A percentile compares a stretch with the other conserved stretches of the same genome.
Conservation (phyloP, 2,797 vertebrate genomes). For the Gadopsis marmoratus region DNA sequence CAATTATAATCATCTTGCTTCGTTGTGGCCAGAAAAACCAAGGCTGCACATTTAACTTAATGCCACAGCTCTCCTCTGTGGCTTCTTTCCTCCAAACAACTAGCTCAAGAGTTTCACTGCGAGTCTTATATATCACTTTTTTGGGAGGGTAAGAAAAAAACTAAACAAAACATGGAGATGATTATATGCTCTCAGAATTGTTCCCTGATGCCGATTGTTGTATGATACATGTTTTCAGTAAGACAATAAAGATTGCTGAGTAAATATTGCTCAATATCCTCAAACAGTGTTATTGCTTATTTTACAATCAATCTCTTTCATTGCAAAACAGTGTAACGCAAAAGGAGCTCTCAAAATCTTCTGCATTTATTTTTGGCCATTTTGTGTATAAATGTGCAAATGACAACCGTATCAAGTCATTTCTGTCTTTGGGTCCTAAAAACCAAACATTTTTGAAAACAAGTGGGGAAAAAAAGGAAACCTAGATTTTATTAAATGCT, state of each 20-base stretch:
- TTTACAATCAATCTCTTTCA: not conserved
- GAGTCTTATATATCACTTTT: not conserved
- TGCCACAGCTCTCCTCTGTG: not conserved
- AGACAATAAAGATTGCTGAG: no score
- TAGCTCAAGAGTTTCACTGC: not conserved
- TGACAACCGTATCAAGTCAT: not conserved
- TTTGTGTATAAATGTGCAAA: not conserved
- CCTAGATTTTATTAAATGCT: no score
- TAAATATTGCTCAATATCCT: no score
- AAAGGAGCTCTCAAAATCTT: not conserved
- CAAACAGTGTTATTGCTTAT: not conserved
- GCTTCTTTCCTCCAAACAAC: slow-evolving; percentile 6
- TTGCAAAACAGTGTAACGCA: not conserved
- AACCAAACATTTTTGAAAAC: no score
- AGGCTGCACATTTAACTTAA: not conserved
- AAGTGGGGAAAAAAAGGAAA: not conserved
- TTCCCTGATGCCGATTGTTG: not conserved
- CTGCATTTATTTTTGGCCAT: not conserved
- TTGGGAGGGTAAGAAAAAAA: not conserved
- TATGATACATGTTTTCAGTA: not conserved
- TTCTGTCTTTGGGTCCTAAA: not conserved
- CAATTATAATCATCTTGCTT: not conserved
- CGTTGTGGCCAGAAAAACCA: not conserved
- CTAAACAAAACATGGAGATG: not conserved
- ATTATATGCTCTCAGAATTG: slow-evolving; percentile 4